Base-by-base conservation (phyloP, 2,113 vertebrate species). In the mouse (Mus musculus) region DNA sequence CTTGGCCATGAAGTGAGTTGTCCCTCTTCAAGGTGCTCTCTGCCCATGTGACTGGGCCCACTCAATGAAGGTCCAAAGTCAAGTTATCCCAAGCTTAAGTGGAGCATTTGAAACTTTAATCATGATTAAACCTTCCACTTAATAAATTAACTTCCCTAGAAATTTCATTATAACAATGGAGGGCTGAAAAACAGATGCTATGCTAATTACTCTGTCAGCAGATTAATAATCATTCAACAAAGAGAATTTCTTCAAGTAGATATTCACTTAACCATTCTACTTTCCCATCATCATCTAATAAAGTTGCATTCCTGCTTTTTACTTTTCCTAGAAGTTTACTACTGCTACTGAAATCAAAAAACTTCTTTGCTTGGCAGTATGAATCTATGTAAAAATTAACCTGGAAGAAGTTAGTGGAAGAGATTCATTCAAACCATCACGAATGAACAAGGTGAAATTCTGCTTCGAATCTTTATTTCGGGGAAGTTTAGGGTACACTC, bases 211-310 rank as follows among this genome's bases (percentile, higher is more conserved):
- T 69, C 52, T 59, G 76, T 87, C 86, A 84, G n/a, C 17, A 85
- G 19, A 90, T 85, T 19, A 22, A 19, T 89, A 90, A 92, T 76
- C 26, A 93, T 3, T 63, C 81, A 86, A 95, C 17, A 89, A 91
- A 46, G 7, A 88, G 54, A 72, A 80, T 69, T 1, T 11, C 42
- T 78, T 67, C 77, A 81, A 49, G 30, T 49, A 65, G 17, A 91
- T 3, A 39, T 13, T 52, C 84, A 78, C 17, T 59, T 28, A 28
- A 46, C 7, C 22, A 88, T 17, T 12, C 7, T 22, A 33, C 8
- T 85, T 77, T 42, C 89, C 26, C 9, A 0, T 30, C 4, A 39
- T 33, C 36, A 82, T 90, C 19, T 67, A 14, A n/a, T 12, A 11
- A 88, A 77, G 49, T 82, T 13, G 61, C 81, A 2, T 16, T 67